A percentile compares a stretch with the other conserved stretches of the same genome.
Evolutionary conservation across 1,140 invertebrate genomes (phyloP).

Genomic region (Saccostrea echinata): DNA sequence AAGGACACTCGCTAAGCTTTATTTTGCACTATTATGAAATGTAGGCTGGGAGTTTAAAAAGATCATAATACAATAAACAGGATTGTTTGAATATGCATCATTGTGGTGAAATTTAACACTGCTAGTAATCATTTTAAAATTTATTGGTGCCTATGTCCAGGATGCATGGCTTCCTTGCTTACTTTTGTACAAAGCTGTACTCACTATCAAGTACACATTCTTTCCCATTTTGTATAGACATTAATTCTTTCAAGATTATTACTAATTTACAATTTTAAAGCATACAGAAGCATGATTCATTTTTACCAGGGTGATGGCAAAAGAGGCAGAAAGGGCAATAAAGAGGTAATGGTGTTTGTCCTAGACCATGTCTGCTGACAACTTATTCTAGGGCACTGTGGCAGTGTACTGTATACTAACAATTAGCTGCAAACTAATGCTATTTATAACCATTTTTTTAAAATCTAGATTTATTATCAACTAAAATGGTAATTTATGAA

Average conservation of each 20-base stretch:
- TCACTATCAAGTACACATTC: not conserved
- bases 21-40: not conserved
- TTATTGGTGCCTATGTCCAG: not conserved
- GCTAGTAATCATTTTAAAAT: not conserved
- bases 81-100: conserved; percentile 36
- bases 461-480: no score
- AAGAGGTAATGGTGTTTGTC: not conserved
- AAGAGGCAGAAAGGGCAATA: conserved; percentile 18
- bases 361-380: not conserved
- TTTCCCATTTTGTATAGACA: not conserved
- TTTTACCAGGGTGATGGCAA: conserved; percentile 38
- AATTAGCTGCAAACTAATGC: not conserved
- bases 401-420: not conserved
- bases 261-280: conserved; percentile 2
- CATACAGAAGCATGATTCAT: not conserved
- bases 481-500: no score
- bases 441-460: not conserved
- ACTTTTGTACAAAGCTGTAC: not conserved
- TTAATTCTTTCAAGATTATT: not conserved
- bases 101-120: not conserved
- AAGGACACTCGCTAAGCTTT: not conserved
- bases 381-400: not conserved
- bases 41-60: not conserved
- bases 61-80: not conserved
- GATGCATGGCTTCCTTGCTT: not conserved